Percentiles rank a stretch among this genome's conserved stretches.
Conservation (phyloP, 2,888 invertebrate species). For the Hypolimnas misippus region DNA sequence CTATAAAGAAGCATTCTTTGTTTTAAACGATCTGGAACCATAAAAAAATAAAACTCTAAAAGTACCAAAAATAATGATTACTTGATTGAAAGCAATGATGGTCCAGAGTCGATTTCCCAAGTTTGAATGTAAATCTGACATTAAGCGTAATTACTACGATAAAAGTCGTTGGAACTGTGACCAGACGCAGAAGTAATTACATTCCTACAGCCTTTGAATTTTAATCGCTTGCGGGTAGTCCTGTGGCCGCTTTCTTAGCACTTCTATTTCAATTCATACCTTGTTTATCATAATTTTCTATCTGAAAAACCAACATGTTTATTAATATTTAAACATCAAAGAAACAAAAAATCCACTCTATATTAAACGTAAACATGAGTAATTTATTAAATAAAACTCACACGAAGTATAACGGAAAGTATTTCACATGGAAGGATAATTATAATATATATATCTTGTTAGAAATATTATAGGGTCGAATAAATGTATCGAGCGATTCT, state of each 20-base stretch:
- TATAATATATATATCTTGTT: neutral
- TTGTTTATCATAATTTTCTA: conserved; percentile 28
- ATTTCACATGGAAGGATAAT: neutral
- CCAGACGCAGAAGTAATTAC: conserved; percentile 77
- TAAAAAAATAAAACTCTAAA: neutral
- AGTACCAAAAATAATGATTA: neutral
- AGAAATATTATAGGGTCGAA: neutral
- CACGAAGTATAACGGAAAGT: neutral
- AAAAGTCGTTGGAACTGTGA: conserved; percentile 73
- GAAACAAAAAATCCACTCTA: conserved; percentile 4
- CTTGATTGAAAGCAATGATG: conserved; percentile 33
- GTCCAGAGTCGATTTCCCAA: conserved; percentile 37
- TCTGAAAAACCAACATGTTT: conserved; percentile 24
- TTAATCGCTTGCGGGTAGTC: conserved; percentile 58
- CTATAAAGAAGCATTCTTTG: neutral
- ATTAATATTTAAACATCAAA: conserved; percentile 21
- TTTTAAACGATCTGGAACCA: neutral
- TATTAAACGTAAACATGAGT: conserved; percentile 7
- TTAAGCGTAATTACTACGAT: conserved; percentile 77
- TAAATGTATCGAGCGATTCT: neutral
- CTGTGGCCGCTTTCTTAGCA: conserved; percentile 29
- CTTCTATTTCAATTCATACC: conserved; percentile 34
- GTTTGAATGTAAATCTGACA: conserved; percentile 68
- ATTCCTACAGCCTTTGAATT: conserved; percentile 80
- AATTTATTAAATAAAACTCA: neutral